Base-by-base conservation (phyloP, 2,888 invertebrate species). In the Ectemnius lituratus region DNA sequence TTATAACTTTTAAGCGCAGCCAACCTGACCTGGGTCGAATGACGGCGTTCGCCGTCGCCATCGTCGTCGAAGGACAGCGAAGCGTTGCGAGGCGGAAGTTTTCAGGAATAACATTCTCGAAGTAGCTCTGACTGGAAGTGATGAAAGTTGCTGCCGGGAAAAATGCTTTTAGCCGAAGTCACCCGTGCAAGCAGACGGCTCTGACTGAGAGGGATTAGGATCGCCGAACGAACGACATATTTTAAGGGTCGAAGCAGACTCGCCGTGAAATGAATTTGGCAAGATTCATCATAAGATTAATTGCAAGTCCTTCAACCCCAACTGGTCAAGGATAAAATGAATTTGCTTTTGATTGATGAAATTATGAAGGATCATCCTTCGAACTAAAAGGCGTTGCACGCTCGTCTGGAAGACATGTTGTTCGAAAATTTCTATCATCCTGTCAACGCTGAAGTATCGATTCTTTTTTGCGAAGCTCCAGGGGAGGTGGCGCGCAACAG, bases 1-100 rank as follows among this genome's bases (percentile, higher is more conserved):
- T 75, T 75, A 72, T 72, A 75, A 75, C 61, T 75, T 75, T 75
- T 72, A 75, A 75, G 72, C 62, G 27, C 60, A 60, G 37, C 61
- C 62, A 67, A 74, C 67, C 66, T 46, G 20, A 23, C 45, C 23
- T 58, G 45, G 13, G 47, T 47, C 62, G 62, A 66, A 73, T 67
- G 70, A 37, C 37, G 37, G 5, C 37, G 37, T 8, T 3, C 23
- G 23, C 23, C 23, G 37, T 37, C 37, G 37, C 8, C 37, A 8
- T 1, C 37, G 37, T 37, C 37, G 37, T 60, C 67, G 62, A 62
- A 47, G 65, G 68, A 75, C 52, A 62, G 64, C 62, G 52, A 27
- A 16, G 47, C 60, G 37, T 45, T 62, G 67, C 62, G 27, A n/a
- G 18, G 4, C 23, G 3, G 27, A 27, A 62, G 49, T 62, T 47